Evolutionary conservation across 2,797 vertebrate species (phyloP), one percentile per base, ranked within the genome.

Genomic region (Spinus olivaceus): DNA sequence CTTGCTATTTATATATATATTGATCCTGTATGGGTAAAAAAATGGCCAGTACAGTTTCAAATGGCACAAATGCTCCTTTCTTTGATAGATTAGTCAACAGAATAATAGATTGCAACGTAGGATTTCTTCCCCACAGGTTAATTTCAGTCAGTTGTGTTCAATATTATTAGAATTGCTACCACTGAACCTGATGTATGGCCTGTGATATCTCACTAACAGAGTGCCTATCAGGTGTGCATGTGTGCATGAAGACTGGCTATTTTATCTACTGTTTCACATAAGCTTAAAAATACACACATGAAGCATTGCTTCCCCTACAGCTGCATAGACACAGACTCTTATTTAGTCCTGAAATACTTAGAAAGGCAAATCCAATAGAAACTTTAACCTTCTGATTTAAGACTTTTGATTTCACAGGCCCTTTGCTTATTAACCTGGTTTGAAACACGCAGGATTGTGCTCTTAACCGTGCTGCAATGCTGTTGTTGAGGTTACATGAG

Each of bases 21-120:
- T 61, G 87, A 94, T 96, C 42, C 46, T 78, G 86, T 41, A 90
- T 72, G 28, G 35, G 53, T 86, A 94, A 88, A 87, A 94, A 88
- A 95, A 95, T 86, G 59, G 16, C 50, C 49, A 65, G 14, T 42
- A 23, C 33, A 59, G 35, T 86, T 95, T 88, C 54, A 69, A 86
- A 41, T 15, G 16, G 35, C 8, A 2, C 3, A 1, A 81, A 9
- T 56, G 12, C 4, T 59, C 32, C 44, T 88, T 92, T 39, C 39
- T 78, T 83, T 92, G 81, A 74, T 30, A 88, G 79, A 89, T 87
- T 71, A 89, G 47, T 83, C 69, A 90, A 76, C 70, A 86, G 70
- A 92, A 79, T 84, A 91, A 66, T 66, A 78, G 54, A 87, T 81
- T 76, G 39, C 32, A 66, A 33, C 8, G 32, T 46, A 56, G 6